Evolutionary conservation across 53 echinoderm and acorn worm genomes (phyloP).

Genomic region (Temnopleurus reevesii): DNA sequence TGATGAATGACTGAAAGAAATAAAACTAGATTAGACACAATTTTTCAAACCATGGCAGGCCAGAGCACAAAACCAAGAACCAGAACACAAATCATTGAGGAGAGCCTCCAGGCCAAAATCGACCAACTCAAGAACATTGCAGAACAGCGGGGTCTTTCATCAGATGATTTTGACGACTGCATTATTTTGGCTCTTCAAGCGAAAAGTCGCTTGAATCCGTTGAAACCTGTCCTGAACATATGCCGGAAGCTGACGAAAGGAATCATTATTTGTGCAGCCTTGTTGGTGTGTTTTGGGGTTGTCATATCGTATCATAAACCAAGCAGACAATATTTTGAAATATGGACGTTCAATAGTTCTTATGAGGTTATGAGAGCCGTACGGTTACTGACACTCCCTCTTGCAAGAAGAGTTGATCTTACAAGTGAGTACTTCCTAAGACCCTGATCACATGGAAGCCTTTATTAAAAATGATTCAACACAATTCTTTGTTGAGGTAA

Average conservation of each 20-base stretch:
- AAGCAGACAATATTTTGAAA: background rate
- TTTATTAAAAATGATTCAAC: too few species aligned
- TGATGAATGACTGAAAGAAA: too few species aligned
- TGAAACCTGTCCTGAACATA: background rate
- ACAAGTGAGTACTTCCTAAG: background rate
- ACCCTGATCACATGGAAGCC: too few species aligned
- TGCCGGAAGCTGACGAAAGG: background rate
- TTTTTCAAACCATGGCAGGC: background rate
- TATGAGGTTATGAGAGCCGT: conserved; percentile 6
- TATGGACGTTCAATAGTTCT: background rate
- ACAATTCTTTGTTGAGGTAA: too few species aligned
- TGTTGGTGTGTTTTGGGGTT: background rate
- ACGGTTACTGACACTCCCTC: background rate
- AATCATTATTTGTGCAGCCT: background rate
- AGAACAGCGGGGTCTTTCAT: background rate
- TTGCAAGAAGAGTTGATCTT: conserved; percentile 4
- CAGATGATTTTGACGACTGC: conserved; percentile 17
- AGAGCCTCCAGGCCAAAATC: background rate
- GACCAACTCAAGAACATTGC: background rate
- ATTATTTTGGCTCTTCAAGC: background rate
- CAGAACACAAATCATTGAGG: background rate
- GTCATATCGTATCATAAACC: background rate
- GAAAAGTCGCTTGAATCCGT: background rate
- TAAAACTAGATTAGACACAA: too few species aligned
- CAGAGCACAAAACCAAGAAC: background rate